phyloP scores from a whole-genome alignment of 2,888 invertebrate genomes.

The Rugalucina vietnamica region DNA sequence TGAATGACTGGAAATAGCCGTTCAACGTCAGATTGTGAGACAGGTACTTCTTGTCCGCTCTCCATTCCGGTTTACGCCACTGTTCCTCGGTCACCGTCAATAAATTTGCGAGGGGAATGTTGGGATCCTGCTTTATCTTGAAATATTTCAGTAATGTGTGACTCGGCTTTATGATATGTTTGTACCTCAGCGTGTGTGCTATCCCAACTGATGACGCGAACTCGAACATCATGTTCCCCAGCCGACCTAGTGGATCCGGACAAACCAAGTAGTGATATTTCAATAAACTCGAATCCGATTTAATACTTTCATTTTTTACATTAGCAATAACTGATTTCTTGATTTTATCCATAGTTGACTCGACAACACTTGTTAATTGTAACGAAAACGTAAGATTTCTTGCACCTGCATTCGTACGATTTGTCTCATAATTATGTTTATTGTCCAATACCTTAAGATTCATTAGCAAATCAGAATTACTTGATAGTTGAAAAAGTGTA shows the following conservation, averaged over 20 bases:
- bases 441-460: no score
- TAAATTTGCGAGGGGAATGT: background rate
- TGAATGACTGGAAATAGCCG: background rate
- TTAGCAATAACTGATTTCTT: no score
- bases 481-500: no score
- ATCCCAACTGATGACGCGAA: background rate
- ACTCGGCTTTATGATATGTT: background rate
- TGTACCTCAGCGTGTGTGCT: background rate
- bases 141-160: background rate
- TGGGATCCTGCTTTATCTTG: background rate
- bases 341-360: no score
- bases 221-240: background rate
- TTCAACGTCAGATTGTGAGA: background rate
- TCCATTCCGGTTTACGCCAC: background rate
- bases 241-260: background rate
- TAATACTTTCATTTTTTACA: no score
- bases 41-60: background rate
- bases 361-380: no score
- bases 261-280: background rate
- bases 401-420: no score
- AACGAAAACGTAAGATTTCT: no score
- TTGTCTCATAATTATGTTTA: no score
- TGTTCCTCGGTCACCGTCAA: background rate
- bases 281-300: no score
- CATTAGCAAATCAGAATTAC: no score